phyloP scores from a whole-genome alignment of 1,140 invertebrate species.

The Drosophila leontia region DNA sequence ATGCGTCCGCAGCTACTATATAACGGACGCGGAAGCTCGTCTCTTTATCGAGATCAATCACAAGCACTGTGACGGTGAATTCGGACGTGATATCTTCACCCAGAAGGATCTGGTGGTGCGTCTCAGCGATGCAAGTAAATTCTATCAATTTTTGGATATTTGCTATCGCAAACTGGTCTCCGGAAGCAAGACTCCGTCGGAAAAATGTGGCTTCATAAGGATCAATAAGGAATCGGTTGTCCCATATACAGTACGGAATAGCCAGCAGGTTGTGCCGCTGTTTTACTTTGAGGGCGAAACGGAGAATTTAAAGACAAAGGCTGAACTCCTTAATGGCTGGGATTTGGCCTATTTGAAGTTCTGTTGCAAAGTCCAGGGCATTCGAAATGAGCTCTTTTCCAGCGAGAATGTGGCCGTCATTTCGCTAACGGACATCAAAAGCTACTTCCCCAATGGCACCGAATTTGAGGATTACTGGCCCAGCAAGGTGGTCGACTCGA shows the following conservation, averaged over 20 bases:
- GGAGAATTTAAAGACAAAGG: conserved; percentile 94
- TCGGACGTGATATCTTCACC: conserved; percentile 95
- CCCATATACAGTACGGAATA: conserved; percentile 94
- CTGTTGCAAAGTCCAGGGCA: conserved; percentile 97
- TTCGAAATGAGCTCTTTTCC: conserved; percentile 95
- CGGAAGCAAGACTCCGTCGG: conserved; percentile 88
- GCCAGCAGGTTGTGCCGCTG: conserved; percentile 95
- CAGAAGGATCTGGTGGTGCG: conserved; percentile 95
- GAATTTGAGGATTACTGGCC: conserved; percentile 97
- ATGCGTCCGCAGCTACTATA: conserved; percentile 96
- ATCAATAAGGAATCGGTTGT: conserved; percentile 98
- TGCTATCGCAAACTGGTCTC: conserved; percentile 93
- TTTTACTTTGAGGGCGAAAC: conserved; percentile 97
- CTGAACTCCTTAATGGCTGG: conserved; percentile 94
- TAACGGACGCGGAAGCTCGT: conserved; percentile 95
- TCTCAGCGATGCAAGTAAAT: conserved; percentile 94
- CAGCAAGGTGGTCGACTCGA: conserved; percentile 92
- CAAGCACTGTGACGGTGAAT: conserved; percentile 95
- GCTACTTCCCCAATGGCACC: conserved; percentile 94
- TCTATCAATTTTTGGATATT: conserved; percentile 95
- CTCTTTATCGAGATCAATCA: conserved; percentile 97
- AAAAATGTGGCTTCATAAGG: conserved; percentile 96
- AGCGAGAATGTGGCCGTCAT: conserved; percentile 95
- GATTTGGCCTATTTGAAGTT: conserved; percentile 96
- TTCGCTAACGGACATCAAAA: conserved; percentile 94